A percentile compares a stretch with the other conserved stretches of the same genome.
Evolutionary conservation across 2,113 vertebrate species (phyloP).

Genomic region (Dunckerocampus dactyliophorus): DNA sequence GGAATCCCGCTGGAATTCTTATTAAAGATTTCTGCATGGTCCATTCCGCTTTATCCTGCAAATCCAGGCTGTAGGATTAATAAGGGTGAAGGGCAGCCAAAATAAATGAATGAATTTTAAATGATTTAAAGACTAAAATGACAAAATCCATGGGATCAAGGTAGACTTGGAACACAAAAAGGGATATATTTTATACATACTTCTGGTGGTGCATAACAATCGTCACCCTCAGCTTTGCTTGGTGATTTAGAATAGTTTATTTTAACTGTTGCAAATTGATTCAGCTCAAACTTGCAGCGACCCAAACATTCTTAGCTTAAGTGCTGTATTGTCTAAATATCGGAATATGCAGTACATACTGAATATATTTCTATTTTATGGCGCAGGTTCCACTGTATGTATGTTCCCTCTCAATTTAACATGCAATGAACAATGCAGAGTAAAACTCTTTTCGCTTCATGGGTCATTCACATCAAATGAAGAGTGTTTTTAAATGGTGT

Average conservation of each 20-base stretch:
- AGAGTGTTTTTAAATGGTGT: no score
- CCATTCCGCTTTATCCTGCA: slow-evolving; percentile 46
- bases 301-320: no score
- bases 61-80: slow-evolving; percentile 45
- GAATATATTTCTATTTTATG: no score
- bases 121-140: slow-evolving; percentile 14
- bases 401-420: no score
- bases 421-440: no score
- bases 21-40: slow-evolving; percentile 60
- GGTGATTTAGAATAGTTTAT: neutral
- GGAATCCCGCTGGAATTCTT: slow-evolving; percentile 42
- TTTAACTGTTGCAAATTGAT: no score
- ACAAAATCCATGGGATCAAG: slow-evolving; percentile 8
- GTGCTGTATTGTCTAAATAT: no score
- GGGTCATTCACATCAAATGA: no score
- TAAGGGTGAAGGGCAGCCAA: slow-evolving; percentile 32
- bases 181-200: neutral
- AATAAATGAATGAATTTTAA: slow-evolving; percentile 44
- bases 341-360: no score
- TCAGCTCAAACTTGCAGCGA: no score
- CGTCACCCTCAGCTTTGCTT: neutral
- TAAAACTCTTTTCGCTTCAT: no score
- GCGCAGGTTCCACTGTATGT: no score
- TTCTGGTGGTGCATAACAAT: neutral
- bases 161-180: slow-evolving; percentile 4